Conservation (phyloP, 2,113 vertebrate species). For the Dromas ardeola region DNA sequence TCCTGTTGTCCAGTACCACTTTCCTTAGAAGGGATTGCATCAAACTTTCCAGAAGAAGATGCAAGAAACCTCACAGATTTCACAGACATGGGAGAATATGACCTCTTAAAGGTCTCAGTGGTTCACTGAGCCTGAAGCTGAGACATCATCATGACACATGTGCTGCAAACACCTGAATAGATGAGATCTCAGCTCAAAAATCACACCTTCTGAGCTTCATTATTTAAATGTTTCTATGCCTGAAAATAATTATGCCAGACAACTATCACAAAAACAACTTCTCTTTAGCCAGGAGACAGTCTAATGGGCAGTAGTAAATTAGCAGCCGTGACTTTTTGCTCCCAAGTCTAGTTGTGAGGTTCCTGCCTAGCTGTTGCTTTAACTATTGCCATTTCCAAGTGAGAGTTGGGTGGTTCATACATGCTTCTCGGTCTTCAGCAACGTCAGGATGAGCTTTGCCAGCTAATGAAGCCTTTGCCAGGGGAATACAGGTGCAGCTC, state of each 20-base stretch:
- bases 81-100: neutral
- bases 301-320: neutral
- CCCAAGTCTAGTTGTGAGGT: neutral
- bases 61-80: neutral
- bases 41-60: neutral
- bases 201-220: neutral
- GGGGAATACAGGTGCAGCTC: conserved; percentile 35
- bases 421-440: neutral
- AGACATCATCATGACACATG: neutral
- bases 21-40: neutral
- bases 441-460: neutral
- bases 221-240: conserved; percentile 18
- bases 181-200: neutral
- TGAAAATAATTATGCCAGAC: conserved; percentile 16
- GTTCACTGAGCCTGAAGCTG: neutral
- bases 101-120: neutral
- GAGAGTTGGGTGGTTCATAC: neutral
- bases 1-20: neutral
- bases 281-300: neutral
- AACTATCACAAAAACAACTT: neutral
- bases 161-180: neutral
- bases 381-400: neutral
- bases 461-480: conserved; percentile 13
- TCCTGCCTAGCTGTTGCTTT: neutral
- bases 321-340: neutral